These are phyloP conservation scores for Monopis laevigella DNA, from an alignment of 2,888 invertebrate species.

Conservation along the genomic window DNA sequence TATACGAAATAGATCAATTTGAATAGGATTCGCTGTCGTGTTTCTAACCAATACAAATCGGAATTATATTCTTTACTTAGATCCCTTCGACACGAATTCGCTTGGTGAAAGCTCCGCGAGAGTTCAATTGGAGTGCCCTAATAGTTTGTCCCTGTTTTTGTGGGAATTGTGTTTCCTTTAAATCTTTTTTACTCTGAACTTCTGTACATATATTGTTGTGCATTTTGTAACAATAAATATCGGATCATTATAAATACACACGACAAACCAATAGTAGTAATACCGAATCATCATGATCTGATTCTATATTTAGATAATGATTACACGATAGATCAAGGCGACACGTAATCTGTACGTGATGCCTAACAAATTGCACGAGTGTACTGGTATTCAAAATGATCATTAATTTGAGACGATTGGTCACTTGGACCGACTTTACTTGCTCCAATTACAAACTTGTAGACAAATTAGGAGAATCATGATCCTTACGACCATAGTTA, in stretches of 20 bases:
- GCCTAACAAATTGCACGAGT: not conserved
- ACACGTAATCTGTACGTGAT: not conserved
- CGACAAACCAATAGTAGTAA: no score
- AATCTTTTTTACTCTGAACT: no score
- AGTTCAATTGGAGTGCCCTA: conserved; percentile 9
- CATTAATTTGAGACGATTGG: conserved; percentile 8
- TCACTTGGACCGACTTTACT: not conserved
- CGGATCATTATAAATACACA: no score
- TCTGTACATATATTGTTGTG: no score
- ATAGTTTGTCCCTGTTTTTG: conserved; percentile 2
- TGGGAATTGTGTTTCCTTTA: no score
- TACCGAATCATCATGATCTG: no score
- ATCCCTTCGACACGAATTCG: conserved; percentile 12
- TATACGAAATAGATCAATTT: conserved; percentile 11
- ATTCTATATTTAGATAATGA: no score
- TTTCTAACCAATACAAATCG: conserved; percentile 10
- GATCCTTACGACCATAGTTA: no score
- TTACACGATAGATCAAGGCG: no score
- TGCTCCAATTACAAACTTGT: conserved; percentile 5
- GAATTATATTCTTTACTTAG: conserved; percentile 12
- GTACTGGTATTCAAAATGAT: conserved; percentile 8
- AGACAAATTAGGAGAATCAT: conserved; percentile 4
- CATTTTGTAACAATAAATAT: no score
- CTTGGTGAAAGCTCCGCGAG: conserved; percentile 6
- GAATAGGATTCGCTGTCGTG: conserved; percentile 12